Evolutionary conservation across 2,888 invertebrate species (phyloP), one percentile per base, ranked within the genome.

Genomic region (Xestia sexstrigata): DNA sequence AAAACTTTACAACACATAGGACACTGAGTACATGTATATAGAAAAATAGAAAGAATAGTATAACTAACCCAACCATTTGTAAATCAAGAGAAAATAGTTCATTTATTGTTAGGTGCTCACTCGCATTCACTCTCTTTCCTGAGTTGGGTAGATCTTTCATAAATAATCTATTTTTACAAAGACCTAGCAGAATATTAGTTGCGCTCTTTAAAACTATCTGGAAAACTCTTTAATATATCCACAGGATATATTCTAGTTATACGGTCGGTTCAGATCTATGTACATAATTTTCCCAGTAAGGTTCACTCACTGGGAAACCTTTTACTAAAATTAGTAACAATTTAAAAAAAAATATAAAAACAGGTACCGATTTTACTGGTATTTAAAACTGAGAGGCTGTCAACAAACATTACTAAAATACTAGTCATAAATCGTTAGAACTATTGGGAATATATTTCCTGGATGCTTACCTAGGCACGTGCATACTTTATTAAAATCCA

Each of bases 401-500:
- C n/a, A 35, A 65, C 15, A 30, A 70, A 78, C 2, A 9, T 63
- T 55, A 6, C 2, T 62, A 13, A 45, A 20, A 11, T 68, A 49
- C 17, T 9, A 68, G 17, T 42, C 11, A 9, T 58, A n/a, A 58
- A 35, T 79, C 42, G n/a, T 35, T 30, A 23, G 9, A 49, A 49
- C n/a, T 55, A 30, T 63, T 47, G 62, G 17, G 9, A 30, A 13
- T 30, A 39, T 35, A 55, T 76, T 62, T 52, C 15, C 13, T 68
- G 45, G 52, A 52, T 47, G 26, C 52, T 52, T 39, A 52, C 35
- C 8, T 65, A n/a, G 15, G 15, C 58, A 77, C 70, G 30, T 58
- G n/a, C 35, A 58, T 45, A 55, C 15, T 74, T 55, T 65, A 42
- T 69, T 35, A 69, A 68, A 58, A 65, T 79, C 5, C 39, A n/a